Percentiles rank a stretch among this genome's conserved stretches.
Evolutionary conservation across 2,888 invertebrate species (phyloP).

Genomic region (Xanthorhoe designata): DNA sequence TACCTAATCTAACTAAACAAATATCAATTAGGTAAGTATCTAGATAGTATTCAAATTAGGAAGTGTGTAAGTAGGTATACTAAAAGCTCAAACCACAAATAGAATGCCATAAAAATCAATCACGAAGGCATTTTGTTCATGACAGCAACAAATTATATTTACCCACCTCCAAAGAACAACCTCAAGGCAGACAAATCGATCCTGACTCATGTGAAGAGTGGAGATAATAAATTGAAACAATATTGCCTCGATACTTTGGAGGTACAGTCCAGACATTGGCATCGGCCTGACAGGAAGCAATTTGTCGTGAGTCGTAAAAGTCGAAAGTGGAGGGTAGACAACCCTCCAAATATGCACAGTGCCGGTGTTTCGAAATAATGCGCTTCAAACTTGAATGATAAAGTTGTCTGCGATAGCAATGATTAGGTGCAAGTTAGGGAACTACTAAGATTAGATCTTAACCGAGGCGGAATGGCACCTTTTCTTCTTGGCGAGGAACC

Average conservation of each 20-base stretch:
- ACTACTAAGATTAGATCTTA: constrained; percentile 3
- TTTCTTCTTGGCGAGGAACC: neutral
- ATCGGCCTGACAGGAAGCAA: constrained; percentile 49
- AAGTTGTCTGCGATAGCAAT: constrained; percentile 19
- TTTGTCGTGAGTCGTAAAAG: constrained; percentile 55
- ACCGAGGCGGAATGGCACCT: neutral
- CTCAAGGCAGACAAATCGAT: constrained; percentile 38
- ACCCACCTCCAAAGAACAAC: constrained; percentile 33
- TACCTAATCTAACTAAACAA: too few species aligned
- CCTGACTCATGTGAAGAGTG: constrained; percentile 51
- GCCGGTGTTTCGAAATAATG: constrained; percentile 22
- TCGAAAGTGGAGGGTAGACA: constrained; percentile 48
- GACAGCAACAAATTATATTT: constrained; percentile 22
- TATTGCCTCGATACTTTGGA: constrained; percentile 51
- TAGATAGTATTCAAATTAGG: too few species aligned
- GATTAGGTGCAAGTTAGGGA: constrained; percentile 6
- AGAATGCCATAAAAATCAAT: constrained; percentile 9
- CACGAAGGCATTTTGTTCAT: neutral
- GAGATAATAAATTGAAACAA: constrained; percentile 56
- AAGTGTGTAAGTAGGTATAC: neutral
- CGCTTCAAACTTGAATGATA: constrained; percentile 23
- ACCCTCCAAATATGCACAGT: constrained; percentile 37
- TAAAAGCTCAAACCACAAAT: neutral
- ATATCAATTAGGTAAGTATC: too few species aligned
- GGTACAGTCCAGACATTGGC: constrained; percentile 34